Percentiles rank a stretch among this genome's conserved stretches.
These are phyloP conservation scores for Xanthorhoe designata DNA, from an alignment of 2,888 invertebrate genomes.

Conservation along the genomic window DNA sequence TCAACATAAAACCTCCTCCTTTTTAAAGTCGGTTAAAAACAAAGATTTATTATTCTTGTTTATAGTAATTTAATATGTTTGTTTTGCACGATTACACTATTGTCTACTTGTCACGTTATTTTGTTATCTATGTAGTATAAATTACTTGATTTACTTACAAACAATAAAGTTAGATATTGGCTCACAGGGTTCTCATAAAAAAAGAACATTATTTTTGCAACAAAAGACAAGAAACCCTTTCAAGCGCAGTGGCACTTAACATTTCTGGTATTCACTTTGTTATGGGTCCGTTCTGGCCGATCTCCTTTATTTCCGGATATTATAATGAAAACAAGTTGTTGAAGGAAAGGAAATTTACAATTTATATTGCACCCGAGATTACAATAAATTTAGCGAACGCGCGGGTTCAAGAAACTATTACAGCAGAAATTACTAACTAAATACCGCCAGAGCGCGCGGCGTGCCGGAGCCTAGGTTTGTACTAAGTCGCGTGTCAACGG, in stretches of 20 bases:
- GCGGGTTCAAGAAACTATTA: conserved; percentile 21
- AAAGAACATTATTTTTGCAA: not conserved
- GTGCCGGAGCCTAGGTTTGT: not conserved
- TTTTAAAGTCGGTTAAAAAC: no score
- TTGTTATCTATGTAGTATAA: not conserved
- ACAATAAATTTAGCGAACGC: conserved; percentile 23
- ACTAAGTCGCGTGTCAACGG: not conserved
- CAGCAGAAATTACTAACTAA: conserved; percentile 1
- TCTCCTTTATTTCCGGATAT: conserved; percentile 20
- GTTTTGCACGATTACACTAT: not conserved
- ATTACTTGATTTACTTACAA: not conserved
- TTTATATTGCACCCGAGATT: conserved; percentile 31
- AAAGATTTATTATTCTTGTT: no score
- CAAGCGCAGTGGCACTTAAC: not conserved
- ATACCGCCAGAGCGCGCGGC: not conserved
- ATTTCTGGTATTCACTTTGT: not conserved
- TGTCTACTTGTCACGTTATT: not conserved
- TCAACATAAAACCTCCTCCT: no score
- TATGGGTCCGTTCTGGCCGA: not conserved
- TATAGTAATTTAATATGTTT: no score
- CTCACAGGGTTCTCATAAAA: not conserved
- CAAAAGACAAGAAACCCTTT: not conserved
- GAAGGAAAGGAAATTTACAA: conserved; percentile 34
- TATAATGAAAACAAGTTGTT: conserved; percentile 33
- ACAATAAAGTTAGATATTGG: conserved; percentile 1